These are phyloP conservation scores for Macrosiphum euphorbiae DNA, from an alignment of 2,888 invertebrate species.

Conservation along the genomic window DNA sequence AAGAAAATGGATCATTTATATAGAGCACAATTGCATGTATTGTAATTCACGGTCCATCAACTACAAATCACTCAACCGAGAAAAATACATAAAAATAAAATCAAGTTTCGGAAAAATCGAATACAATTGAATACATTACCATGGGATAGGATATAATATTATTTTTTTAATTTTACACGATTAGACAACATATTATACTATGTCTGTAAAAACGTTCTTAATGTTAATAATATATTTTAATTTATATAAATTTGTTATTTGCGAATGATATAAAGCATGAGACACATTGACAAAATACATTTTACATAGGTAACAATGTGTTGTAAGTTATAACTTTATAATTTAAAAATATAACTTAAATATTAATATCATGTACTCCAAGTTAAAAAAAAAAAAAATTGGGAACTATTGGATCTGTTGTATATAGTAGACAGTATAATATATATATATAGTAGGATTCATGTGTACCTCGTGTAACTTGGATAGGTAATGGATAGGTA, in stretches of 20 bases:
- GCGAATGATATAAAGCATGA: not conserved
- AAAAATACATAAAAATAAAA: constrained; percentile 29
- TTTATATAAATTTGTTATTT: not conserved
- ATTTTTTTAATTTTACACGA: not conserved
- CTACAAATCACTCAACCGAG: constrained; percentile 44
- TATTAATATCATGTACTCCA: not conserved
- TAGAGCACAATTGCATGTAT: constrained; percentile 33
- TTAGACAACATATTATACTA: not conserved
- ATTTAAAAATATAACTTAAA: not conserved
- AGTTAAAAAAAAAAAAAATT: not conserved
- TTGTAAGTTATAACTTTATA: not conserved
- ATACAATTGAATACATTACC: constrained; percentile 26
- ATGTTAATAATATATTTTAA: not conserved
- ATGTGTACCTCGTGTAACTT: not conserved
- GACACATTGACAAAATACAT: not conserved
- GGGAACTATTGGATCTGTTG: not conserved
- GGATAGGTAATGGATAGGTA: not conserved
- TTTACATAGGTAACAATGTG: not conserved
- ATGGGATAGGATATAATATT: not conserved
- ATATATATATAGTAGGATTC: not conserved
- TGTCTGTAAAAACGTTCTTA: not conserved
- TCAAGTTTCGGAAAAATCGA: constrained; percentile 26
- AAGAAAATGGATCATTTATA: constrained; percentile 26
- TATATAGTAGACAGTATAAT: not conserved
- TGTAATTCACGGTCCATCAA: constrained; percentile 27